A percentile compares a stretch with the other conserved stretches of the same genome.
Conservation (phyloP, 2,797 vertebrate species). For the Rallus crepitans region DNA sequence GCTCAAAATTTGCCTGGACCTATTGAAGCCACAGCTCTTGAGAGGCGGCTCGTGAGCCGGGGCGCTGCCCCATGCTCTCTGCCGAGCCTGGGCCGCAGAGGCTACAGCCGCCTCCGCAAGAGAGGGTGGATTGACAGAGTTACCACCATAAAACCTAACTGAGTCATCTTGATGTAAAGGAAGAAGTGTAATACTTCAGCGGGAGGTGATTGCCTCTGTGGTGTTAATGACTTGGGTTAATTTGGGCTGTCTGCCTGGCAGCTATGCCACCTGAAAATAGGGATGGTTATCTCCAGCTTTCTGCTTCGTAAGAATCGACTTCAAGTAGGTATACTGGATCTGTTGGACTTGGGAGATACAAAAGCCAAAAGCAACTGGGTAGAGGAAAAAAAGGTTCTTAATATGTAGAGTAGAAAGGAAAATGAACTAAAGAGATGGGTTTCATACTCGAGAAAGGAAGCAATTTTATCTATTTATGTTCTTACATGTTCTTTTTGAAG, state of each 20-base stretch:
- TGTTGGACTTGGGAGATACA: neutral
- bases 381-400: neutral
- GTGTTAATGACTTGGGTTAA: neutral
- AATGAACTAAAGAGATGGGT: neutral
- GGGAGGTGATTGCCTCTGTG: neutral
- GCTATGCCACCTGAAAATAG: neutral
- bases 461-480: neutral
- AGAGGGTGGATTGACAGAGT: neutral
- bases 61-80: neutral
- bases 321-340: neutral
- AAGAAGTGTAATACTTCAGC: neutral
- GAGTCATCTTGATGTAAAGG: neutral
- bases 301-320: fast-evolving
- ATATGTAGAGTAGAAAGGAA: neutral
- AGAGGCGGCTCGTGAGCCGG: neutral
- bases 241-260: neutral
- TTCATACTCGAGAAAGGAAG: neutral
- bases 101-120: fast-evolving
- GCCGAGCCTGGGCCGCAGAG: fast-evolving
- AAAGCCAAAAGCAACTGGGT: fast-evolving
- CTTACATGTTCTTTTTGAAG: neutral
- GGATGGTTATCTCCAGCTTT: neutral
- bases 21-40: neutral
- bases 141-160: neutral
- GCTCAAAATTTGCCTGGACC: neutral